Evolutionary conservation across 2,797 vertebrate species (phyloP).

Genomic region (Gallinago nigripennis): DNA sequence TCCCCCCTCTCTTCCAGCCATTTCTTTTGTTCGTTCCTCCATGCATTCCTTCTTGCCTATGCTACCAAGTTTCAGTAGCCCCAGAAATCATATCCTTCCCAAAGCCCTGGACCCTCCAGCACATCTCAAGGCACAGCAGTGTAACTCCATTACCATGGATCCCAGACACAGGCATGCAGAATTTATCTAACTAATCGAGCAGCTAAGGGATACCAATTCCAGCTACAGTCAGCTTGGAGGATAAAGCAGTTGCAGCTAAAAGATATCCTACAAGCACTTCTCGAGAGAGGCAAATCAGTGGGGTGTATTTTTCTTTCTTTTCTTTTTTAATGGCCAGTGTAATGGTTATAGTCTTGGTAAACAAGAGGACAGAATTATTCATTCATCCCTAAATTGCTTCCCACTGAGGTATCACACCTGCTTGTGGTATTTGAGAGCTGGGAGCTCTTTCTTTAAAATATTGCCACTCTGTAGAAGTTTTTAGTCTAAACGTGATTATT

Average conservation of each 20-base stretch:
- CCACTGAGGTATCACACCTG: background rate
- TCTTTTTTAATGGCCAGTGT: background rate
- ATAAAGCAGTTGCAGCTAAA: conserved; percentile 12
- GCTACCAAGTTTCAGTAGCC: conserved; percentile 9
- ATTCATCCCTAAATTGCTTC: background rate
- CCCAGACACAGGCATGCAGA: conserved; percentile 33
- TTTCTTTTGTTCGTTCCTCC: background rate
- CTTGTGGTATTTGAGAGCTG: background rate
- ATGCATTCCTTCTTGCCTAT: conserved; percentile 9
- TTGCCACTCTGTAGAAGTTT: background rate
- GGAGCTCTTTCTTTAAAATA: conserved; percentile 4
- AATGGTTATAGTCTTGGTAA: background rate
- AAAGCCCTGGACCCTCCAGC: background rate
- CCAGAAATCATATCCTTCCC: conserved; percentile 9
- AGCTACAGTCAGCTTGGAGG: background rate
- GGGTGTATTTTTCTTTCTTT: background rate
- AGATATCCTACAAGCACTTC: background rate
- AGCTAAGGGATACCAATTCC: conserved; percentile 29
- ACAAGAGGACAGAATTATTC: background rate
- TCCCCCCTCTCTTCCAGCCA: background rate
- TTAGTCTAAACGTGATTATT: conserved; percentile 8
- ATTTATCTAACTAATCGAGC: conserved; percentile 37
- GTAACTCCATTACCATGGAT: conserved; percentile 63
- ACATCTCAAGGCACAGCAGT: conserved; percentile 60
- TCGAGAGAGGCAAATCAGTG: background rate